Evolutionary conservation across 1,140 invertebrate genomes (phyloP), one percentile per base, ranked within the genome.

Genomic region (Penaeus japonicus): DNA sequence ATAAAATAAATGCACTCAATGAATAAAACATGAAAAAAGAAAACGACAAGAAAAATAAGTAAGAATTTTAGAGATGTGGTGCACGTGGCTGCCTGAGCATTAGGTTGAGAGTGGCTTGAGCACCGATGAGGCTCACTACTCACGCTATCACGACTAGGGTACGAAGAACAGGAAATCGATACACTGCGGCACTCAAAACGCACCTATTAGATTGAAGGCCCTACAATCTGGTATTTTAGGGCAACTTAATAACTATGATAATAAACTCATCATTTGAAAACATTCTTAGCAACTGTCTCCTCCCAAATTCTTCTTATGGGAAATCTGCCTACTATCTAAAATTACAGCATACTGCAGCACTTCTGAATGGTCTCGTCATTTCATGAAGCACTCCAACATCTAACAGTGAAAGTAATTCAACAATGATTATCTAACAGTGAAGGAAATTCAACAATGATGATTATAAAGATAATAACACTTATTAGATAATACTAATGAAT

Each of bases 111-210:
- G 86, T 88, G 80, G 86, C 81, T 75, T 82, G 86, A 88, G 86
- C 86, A 88, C 79, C 80, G 35, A 57, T 73, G 86, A 79, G 70
- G 86, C 86, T 88, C 86, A 82, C 86, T 83, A 81, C 86, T 88
- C 86, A 88, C 86, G 86, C 85, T 87, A 79, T 82, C 78, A 87
- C 85, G 85, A 88, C 86, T 88, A 88, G 86, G 86, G 86, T 88
- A 88, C 80, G 65, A 88, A 88, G 86, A 88, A 83, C 75, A 85
- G 75, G 75, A 88, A 77, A 88, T 30, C 30, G 80, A 77, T 88
- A 83, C 55, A 88, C 81, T 88, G 86, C 86, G 83, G 79, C 53
- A 88, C 80, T 80, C 77, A 62, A 86, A 86, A 79, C 75, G 84
- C 84, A 86, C 35, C 82, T 53, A 86, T 73, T 77, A 86, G 62